Base-by-base conservation (phyloP, 2,888 invertebrate genomes). In the Copidosoma aretas region DNA sequence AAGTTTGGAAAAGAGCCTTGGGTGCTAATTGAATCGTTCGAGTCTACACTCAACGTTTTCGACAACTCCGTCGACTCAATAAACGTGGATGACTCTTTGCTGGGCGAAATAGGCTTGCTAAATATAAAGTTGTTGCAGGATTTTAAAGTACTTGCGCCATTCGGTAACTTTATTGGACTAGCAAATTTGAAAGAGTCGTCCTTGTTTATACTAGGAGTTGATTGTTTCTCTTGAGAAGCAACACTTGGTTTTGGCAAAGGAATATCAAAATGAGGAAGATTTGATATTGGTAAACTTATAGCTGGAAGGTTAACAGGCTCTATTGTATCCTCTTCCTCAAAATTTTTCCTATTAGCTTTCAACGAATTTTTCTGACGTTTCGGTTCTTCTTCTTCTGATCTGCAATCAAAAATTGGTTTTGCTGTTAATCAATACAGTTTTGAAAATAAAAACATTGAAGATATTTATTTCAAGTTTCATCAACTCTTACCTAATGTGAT, bases 241-340 rank as follows among this genome's bases (percentile, higher is more conserved):
- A 8, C 32, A 32, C 4, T 67, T 41, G 73, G 56, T 60, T 78
- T 76, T 59, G 85, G 84, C 70, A 85, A 75, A 39, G 82, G 78
- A 70, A 88, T 85, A 75, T 87, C 86, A 75, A 89, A 88, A 72
- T 84, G 87, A 1, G 89, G 89, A 76, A 89, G 81, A 60, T 84
- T 86, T n/a, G 86, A 84, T 62, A 89, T 87, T 19, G 88, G 88
- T 68, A 89, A 80, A 56, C 86, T 81, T 73, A 86, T 83, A 66
- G 85, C 84, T 10, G 88, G 88, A 72, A 89, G 82, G 76, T 87
- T 87, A 0, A 87, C 80, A 14, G 84, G 79, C 59, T 84, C 81
- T 1, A 85, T 82, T 15, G 84, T 80, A 71, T 85, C 84, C 32
- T 85, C 82, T 17, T 84, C 78, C 12, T 83, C 78, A 10, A 82